A percentile compares a stretch with the other conserved stretches of the same genome.
phyloP scores from a whole-genome alignment of 2,113 vertebrate species.

The Eclectus roratus region DNA sequence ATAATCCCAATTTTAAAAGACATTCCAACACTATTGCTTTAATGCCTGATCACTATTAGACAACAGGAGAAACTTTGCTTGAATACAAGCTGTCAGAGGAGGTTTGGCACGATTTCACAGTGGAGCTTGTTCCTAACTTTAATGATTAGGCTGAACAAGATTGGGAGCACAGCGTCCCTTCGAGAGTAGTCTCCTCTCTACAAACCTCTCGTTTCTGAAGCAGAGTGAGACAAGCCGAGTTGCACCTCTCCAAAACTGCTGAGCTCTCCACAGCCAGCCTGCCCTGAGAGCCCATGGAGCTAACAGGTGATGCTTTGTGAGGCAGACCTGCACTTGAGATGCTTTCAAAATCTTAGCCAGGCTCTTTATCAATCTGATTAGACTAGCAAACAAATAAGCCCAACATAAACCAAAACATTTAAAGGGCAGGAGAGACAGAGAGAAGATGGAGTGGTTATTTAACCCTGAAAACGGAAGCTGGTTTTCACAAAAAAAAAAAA shows the following conservation, averaged over 20 bases:
- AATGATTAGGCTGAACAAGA: not conserved
- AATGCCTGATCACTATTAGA: not conserved
- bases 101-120: not conserved
- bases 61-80: not conserved
- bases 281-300: not conserved
- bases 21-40: not conserved
- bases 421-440: not conserved
- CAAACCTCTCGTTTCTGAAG: not conserved
- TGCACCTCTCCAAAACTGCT: not conserved
- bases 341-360: not conserved
- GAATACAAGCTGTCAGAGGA: not conserved
- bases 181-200: not conserved
- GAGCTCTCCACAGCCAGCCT: not conserved
- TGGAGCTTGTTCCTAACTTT: conserved; percentile 22
- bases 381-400: not conserved
- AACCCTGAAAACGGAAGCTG: not conserved
- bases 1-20: not conserved
- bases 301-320: not conserved
- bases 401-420: not conserved
- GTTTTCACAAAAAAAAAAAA: not conserved
- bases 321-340: not conserved
- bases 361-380: not conserved
- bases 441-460: not conserved
- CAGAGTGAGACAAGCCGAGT: rapidly evolving
- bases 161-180: not conserved